A percentile compares a stretch with the other conserved stretches of the same genome.
These are phyloP conservation scores for Eupithecia exiguata DNA, from an alignment of 2,888 invertebrate genomes.

Conservation along the genomic window DNA sequence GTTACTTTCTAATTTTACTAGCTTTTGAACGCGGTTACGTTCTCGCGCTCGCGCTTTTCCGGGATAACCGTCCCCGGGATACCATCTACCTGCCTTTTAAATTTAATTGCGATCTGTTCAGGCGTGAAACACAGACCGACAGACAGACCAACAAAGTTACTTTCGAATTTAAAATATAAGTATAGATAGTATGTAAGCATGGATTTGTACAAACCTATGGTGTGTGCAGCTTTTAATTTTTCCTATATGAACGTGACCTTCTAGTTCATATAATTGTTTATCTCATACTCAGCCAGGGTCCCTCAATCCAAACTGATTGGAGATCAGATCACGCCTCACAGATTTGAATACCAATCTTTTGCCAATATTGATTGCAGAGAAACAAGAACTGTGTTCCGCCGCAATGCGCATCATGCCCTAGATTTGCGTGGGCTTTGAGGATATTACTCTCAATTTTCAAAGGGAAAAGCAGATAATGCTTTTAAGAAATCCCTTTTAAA, in stretches of 20 bases:
- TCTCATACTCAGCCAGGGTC: background rate
- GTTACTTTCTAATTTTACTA: too few relatives aligned
- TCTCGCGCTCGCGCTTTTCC: too few relatives aligned
- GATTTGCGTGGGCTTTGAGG: constrained; percentile 3
- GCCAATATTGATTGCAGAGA: constrained; percentile 13
- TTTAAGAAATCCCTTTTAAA: background rate
- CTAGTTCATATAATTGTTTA: background rate
- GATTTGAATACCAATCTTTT: constrained; percentile 3
- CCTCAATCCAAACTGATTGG: background rate
- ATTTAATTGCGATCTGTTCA: too few relatives aligned
- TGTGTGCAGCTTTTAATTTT: background rate
- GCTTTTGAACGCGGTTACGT: too few relatives aligned
- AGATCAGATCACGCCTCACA: background rate
- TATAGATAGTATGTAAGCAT: too few relatives aligned
- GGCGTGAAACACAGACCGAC: too few relatives aligned
- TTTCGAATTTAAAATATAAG: too few relatives aligned
- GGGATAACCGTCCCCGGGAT: too few relatives aligned
- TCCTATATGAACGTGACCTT: background rate
- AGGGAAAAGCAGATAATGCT: background rate
- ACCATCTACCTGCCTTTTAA: too few relatives aligned
- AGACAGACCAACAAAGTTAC: too few relatives aligned
- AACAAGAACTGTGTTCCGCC: background rate
- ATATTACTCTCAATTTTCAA: constrained; percentile 3
- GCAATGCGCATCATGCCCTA: background rate
- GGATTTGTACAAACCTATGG: background rate